Base-by-base conservation (phyloP, 2,113 vertebrate species). In the Hippocampus barbouri region DNA sequence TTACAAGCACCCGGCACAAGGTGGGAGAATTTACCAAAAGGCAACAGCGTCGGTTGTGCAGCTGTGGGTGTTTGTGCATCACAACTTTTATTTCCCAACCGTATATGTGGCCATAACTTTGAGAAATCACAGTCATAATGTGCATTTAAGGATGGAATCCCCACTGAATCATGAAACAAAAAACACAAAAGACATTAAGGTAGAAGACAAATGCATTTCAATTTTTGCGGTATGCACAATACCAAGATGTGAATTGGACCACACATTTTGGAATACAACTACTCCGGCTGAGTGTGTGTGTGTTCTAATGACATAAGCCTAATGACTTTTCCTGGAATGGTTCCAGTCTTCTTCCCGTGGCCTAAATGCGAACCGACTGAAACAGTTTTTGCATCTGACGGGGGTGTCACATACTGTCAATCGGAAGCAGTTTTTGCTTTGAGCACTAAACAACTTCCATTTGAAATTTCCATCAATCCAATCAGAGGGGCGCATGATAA, bases 1-100 rank as follows among this genome's bases (percentile, higher is more conserved):
- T 74, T 79, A 74, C 74, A 76, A 69, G 63, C 40, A 45, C 41
- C 66, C 5, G 15, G 68, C 70, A 69, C 60, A 68, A 72, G 65
- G 75, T 71, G 66, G 45, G 60, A 72, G 30, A 69, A 61, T 40
- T 40, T 66, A 70, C 30, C 10, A 20, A 53, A 53, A 53, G 21
- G 65, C 21, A 21, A 67, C 27, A 70, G 14, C 49, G 11, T 2
- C 2, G 30, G 18, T 20, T 69, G n/a, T 23, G 40, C 40, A 23
- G 62, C 40, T 30, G 64, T 45, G 63, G 40, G 21, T 43, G 62
- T 64, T 64, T 12, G 62, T 25, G 41, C n/a, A 9, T 61, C 59
- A 20, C 15, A 27, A 66, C 41, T 27, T 25, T 66, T 66, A 68
- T 70, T 59, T 38, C 27, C 23, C 21, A 6, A 18, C 34, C 45